Conservation (phyloP, 1,140 invertebrate species). For the Drosophila virilis region DNA sequence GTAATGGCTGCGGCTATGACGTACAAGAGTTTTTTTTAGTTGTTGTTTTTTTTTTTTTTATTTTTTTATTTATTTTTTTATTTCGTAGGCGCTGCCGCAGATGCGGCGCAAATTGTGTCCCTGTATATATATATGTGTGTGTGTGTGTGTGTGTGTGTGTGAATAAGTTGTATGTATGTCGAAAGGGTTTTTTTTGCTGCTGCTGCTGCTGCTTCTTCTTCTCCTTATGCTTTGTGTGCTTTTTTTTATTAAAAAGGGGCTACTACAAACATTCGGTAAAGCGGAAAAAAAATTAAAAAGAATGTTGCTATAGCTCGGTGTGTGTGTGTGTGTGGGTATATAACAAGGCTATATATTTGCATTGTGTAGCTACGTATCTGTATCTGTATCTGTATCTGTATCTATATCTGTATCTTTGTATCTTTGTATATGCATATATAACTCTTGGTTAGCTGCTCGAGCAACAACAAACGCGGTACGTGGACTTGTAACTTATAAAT, state of each 20-base stretch:
- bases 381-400: conserved; percentile 4
- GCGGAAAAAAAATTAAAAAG: conserved; percentile 37
- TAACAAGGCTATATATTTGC: conserved; percentile 30
- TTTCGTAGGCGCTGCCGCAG: conserved; percentile 38
- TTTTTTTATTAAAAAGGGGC: conserved; percentile 38
- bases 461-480: not conserved
- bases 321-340: conserved; percentile 9
- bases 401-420: not conserved
- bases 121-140: conserved; percentile 1
- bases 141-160: not conserved
- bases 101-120: conserved; percentile 37
- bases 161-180: conserved; percentile 10
- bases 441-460: conserved; percentile 5
- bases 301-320: conserved; percentile 2
- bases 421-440: not conserved
- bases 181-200: conserved; percentile 32
- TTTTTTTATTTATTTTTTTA: conserved; percentile 4
- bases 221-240: conserved; percentile 23
- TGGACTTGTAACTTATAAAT: conserved; percentile 3
- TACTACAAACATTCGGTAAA: conserved; percentile 34
- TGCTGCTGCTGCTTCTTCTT: conserved; percentile 11
- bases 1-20: conserved; percentile 1
- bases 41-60: not conserved
- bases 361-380: conserved; percentile 19
- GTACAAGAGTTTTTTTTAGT: conserved; percentile 9